phyloP scores from a whole-genome alignment of 2,113 vertebrate species.

The Cyprinodon variegatus region DNA sequence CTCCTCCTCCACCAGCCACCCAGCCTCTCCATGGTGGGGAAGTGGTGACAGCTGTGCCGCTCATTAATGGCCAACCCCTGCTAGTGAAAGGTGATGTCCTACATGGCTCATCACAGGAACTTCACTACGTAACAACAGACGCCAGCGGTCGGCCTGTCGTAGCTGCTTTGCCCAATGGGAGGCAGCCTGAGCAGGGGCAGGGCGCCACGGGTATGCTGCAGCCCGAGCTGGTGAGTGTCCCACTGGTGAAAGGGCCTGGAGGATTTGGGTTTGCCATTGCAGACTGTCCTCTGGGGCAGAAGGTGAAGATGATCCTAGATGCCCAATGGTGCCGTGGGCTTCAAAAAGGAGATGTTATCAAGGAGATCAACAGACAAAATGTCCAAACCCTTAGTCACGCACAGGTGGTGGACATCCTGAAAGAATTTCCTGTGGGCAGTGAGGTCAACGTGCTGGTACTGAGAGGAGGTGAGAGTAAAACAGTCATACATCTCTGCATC shows the following conservation, averaged over 20 bases:
- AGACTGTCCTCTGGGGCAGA: slow-evolving; percentile 94
- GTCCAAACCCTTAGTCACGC: slow-evolving; percentile 94
- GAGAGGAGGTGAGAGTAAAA: slow-evolving; percentile 86
- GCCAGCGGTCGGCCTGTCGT: slow-evolving; percentile 81
- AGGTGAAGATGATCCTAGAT: slow-evolving; percentile 99
- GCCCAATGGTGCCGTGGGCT: slow-evolving; percentile 97
- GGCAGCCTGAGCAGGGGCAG: slow-evolving; percentile 77
- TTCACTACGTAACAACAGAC: slow-evolving; percentile 82
- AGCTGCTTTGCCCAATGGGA: slow-evolving; percentile 80
- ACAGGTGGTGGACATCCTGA: slow-evolving; percentile 97
- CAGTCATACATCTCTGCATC: background rate
- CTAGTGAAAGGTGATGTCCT: slow-evolving; percentile 77
- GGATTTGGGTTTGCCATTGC: slow-evolving; percentile 98
- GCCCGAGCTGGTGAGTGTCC: slow-evolving; percentile 85
- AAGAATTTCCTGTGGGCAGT: slow-evolving; percentile 93
- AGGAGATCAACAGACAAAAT: slow-evolving; percentile 95
- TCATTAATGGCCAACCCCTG: slow-evolving; percentile 83
- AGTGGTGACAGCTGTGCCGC: slow-evolving; percentile 81
- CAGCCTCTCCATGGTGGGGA: slow-evolving; percentile 68
- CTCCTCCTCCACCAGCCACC: slow-evolving; percentile 49
- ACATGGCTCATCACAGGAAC: slow-evolving; percentile 83
- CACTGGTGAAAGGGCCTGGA: slow-evolving; percentile 78
- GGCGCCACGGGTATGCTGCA: slow-evolving; percentile 81
- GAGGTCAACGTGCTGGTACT: slow-evolving; percentile 92
- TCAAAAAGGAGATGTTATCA: slow-evolving; percentile 96